Evolutionary conservation across 2,888 invertebrate species (phyloP), one percentile per base, ranked within the genome.

Genomic region (Ligdia adustata): DNA sequence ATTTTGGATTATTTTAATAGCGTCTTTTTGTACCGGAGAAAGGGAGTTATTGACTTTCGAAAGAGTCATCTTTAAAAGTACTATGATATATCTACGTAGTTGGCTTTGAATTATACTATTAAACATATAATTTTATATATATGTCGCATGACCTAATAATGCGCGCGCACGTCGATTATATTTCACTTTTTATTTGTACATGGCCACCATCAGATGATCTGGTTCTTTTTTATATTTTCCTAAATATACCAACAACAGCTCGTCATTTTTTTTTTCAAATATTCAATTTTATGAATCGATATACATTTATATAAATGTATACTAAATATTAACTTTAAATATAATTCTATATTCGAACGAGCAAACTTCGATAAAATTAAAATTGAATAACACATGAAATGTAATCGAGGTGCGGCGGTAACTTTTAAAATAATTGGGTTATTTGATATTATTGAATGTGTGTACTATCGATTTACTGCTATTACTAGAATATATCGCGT

Each of bases 191-290:
- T 67, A 92, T 93, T 93, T 93, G 93, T 93, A 93, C 93, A 92
- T 92, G 91, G 90, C 79, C 86, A 91, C 90, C 93, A 93, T 93
- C 93, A 93, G 93, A 93, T 93, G 93, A 92, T 92, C 93, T 93
- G 92, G 81, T 82, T 86, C 78, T 82, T 81, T 65, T 82, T 85
- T 79, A 84, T 82, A 85, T 86, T 90, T 89, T 82, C 71, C 89
- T 90, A 90, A 90, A 90, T 88, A 90, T 90, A 90, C 88, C 90
- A 90, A 90, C 90, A 90, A 90, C 84, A 81, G 87, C 87, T 88
- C 89, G 84, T 72, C 64, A 68, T 64, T 64, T 63, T n/a, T n/a
- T 69, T 67, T 66, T 72, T 71, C 64, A 43, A 49, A 45, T 53
- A 48, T 42, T 53, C 72, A 77, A 80, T 79, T 82, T 80, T 70